Evolutionary conservation across 2,888 invertebrate genomes (phyloP), one percentile per base, ranked within the genome.

Genomic region (Petrolisthes manimaculis): DNA sequence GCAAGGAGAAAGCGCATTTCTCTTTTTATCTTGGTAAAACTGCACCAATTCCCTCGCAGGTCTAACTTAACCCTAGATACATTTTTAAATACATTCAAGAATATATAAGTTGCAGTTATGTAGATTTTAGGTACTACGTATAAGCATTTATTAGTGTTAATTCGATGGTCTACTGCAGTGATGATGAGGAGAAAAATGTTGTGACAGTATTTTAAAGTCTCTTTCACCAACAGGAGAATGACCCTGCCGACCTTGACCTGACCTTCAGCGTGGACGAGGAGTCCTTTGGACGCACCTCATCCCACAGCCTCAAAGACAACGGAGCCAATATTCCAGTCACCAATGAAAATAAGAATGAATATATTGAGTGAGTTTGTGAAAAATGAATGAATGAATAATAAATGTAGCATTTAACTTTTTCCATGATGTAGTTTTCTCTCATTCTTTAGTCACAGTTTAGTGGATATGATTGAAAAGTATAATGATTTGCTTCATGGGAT

Each of bases 191-290:
- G 69, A 3, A 69, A 18, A 37, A 18, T 77, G 24, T 8, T 51
- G 78, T 78, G 37, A 51, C 21, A 24, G 18, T n/a, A 18, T 67
- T 12, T 71, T 71, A 18, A 18, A 37, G 37, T 37, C 74, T 14
- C 51, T 24, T 14, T 5, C 37, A 24, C 37, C 53, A 3, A 6
- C 90, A 91, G 94, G 99, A 99, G 92, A 99, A 99, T 92, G 99
- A 99, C 93, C 99, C 99, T 0, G 96, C 97, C 18, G 98, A 97
- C 92, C 94, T 99, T 92, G 98, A 98, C 93, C 94, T 99, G 86
- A 98, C 97, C 56, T 99, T 99, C 94, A 96, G 97, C 69, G 96
- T 99, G 5, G 99, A 99, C 93, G 99, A 99, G 93, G 99, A 99
- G 93, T 97, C 97, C 91, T 97, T 99, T 93, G 99, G 99, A 0